Base-by-base conservation (phyloP, 2,113 vertebrate genomes). In the Ivindomyrus marchei region DNA sequence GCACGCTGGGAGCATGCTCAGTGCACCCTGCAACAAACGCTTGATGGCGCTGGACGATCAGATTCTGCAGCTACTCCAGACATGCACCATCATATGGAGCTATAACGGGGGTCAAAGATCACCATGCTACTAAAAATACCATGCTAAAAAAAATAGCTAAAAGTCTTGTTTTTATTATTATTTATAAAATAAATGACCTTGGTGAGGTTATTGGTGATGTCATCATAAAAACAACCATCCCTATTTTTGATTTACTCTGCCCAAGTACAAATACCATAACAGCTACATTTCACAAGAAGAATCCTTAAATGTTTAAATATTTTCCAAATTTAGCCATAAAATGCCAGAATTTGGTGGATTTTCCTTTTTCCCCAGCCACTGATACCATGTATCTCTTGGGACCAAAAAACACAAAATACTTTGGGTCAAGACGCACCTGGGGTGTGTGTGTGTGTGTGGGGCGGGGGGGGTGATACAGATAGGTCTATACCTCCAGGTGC, bases 401-500 rank as follows among this genome's bases (percentile, higher is more conserved):
- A 19, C 24, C n/a, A 1, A 66, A 58, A 27, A 66, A 66, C 9
- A 39, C 31, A 36, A 77, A 39, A 77, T 5, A 7, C 31, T 77
- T 77, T 39, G 31, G 36, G 36, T 36, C 31, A 39, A 27, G 70
- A 77, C 15, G 15, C 62, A 31, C 62, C n/a, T n/a, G 9, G 62
- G 62, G 7, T 62, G 21, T 62, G 21, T 4, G 53, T 17, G 7
- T 24, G 7, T 62, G 21, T 62, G 21, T 4, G 62, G n/a, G 31
- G 1, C 15, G 0, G 0, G 0, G 36, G 13, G 36, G 36, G 45
- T 7, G 24, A 87, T 27, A 31, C 45, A 9, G 11, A 53, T 10
- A 53, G 3, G 4, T 17, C 50, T 36, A 92, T 96, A 99, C 98
- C 97, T 99, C 98, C 84, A 98, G 94, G 87, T 98, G 97, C 91